phyloP scores from a whole-genome alignment of 1,140 invertebrate genomes.

The Anoplophora glabripennis region DNA sequence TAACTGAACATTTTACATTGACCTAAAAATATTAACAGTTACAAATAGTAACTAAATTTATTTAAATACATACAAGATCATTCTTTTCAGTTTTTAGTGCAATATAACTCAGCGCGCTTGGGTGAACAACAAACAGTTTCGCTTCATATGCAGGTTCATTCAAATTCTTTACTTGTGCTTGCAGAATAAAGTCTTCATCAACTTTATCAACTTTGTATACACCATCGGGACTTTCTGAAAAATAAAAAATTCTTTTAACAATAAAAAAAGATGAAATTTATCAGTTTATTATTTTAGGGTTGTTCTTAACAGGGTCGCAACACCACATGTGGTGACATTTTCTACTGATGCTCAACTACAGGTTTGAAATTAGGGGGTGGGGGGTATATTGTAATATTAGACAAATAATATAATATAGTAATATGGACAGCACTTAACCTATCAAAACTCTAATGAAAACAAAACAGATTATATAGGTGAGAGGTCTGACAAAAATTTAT shows the following conservation, averaged over 20 bases:
- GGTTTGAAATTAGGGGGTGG: no score
- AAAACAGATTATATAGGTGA: no score
- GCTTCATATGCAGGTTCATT: slow-evolving; percentile 91
- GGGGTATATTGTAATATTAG: no score
- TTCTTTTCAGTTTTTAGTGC: slow-evolving; percentile 24
- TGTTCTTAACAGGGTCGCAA: not conserved
- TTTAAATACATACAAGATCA: slow-evolving; percentile 17
- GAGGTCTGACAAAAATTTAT: no score
- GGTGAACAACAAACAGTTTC: slow-evolving; percentile 76
- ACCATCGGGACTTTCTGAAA: slow-evolving; percentile 13
- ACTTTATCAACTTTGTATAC: slow-evolving; percentile 22
- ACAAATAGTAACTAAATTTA: slow-evolving; percentile 32
- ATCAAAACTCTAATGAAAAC: no score
- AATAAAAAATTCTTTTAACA: no score
- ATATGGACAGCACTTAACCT: no score
- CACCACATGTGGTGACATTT: no score
- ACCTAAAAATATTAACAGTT: slow-evolving; percentile 18
- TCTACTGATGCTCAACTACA: no score
- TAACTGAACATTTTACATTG: slow-evolving; percentile 59
- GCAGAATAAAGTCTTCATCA: slow-evolving; percentile 71
- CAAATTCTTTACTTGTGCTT: slow-evolving; percentile 71
- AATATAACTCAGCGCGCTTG: slow-evolving; percentile 76
- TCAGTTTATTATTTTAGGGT: not conserved
- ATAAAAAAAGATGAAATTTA: no score
- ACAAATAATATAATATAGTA: no score